Base-by-base conservation (phyloP, 2,888 invertebrate genomes). In the Ennomos quercinarius region DNA sequence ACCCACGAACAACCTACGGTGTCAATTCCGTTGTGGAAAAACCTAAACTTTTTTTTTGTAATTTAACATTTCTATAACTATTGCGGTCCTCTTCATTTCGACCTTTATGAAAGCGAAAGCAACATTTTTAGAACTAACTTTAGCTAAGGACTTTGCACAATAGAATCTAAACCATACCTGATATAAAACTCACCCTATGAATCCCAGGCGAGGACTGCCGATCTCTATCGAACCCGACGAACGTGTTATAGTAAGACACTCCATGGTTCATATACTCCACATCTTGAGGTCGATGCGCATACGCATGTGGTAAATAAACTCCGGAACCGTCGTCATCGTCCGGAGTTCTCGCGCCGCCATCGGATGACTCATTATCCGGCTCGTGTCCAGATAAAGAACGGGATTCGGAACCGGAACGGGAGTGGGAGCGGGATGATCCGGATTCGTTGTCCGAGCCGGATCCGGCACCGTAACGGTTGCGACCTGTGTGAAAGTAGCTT, bases 331-430 rank as follows among this genome's bases (percentile, higher is more conserved):
- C 95, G 44, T 95, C 95, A 67, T 95, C 95, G 84, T 96, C 95
- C 0, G 95, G 92, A 38, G 93, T 93, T 3, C 93, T 80, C 60
- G 95, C 95, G 42, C 95, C 95, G 68, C 95, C 95, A 87, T 95
- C 95, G 0, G 95, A 95, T 71, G 95, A 95, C 87, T 96, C 95
- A 86, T 95, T 95, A 81, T 96, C 95, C 49, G 95, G 95, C 78
- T 96, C 95, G 86, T 95, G 95, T 0, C 95, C 95, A 51, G 95
- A 95, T 46, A 95, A 83, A 48, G 95, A 95, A 12, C 95, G 95
- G 65, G 96, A 96, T 70, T 96, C 96, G 6, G 92, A 91, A 0
- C 89, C 90, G 45, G 92, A 91, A 0, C 88, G 83, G 13, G 89
- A 88, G 10, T 72, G 80, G 0, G 96, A 96, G 74, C 96, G 96